A percentile compares a stretch with the other conserved stretches of the same genome.
phyloP scores from a whole-genome alignment of 2,797 vertebrate genomes.

The Acridotheres tristis region DNA sequence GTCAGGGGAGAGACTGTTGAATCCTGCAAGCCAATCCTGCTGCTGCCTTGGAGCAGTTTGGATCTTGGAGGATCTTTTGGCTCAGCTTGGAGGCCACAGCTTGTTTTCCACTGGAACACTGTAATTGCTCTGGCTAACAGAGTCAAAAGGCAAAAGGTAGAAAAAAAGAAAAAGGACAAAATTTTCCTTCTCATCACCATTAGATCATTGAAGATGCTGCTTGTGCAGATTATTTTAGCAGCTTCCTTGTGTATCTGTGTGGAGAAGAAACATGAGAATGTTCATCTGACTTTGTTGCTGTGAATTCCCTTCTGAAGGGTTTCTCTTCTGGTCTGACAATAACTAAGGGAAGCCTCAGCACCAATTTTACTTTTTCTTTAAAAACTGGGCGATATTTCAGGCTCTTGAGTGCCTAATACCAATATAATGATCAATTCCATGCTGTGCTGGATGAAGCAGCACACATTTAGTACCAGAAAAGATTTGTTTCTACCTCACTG shows the following conservation, averaged over 20 bases:
- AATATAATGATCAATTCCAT: not conserved
- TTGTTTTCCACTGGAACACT: not conserved
- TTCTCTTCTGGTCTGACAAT: not conserved
- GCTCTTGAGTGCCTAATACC: not conserved
- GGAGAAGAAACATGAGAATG: not conserved
- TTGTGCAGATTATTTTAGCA: conserved; percentile 13
- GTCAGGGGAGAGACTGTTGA: not conserved
- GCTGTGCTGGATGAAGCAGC: not conserved
- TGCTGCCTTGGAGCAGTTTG: not conserved
- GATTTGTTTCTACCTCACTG: not conserved
- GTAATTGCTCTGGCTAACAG: not conserved
- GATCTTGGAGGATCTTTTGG: not conserved
- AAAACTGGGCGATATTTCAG: not conserved
- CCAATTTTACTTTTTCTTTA: not conserved
- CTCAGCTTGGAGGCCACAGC: not conserved
- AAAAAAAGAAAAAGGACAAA: not conserved
- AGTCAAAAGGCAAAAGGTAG: not conserved
- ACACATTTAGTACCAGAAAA: not conserved
- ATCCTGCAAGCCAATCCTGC: not conserved
- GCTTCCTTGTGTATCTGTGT: not conserved
- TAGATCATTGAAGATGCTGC: not conserved
- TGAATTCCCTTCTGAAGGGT: not conserved
- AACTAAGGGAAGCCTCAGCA: not conserved
- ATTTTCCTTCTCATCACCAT: not conserved
- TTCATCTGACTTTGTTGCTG: not conserved